A percentile compares a stretch with the other conserved stretches of the same genome.
Conservation (phyloP, 2,888 invertebrate genomes). For the Cremastinae sp. region DNA sequence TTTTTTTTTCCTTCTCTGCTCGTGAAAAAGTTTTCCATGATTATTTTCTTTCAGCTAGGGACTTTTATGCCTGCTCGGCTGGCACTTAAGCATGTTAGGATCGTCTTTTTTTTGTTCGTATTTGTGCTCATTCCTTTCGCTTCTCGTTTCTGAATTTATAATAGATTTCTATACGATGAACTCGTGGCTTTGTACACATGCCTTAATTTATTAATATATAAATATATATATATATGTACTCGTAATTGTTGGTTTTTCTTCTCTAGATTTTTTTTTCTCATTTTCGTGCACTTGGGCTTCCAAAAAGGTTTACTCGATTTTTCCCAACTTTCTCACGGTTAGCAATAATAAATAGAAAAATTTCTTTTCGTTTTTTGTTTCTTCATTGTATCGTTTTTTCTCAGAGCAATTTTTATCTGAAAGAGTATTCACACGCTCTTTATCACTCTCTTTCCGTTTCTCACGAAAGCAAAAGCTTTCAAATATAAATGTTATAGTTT, state of each 20-base stretch:
- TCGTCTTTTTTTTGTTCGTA: constrained; percentile 27
- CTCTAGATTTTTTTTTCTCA: constrained; percentile 52
- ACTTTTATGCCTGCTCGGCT: constrained; percentile 27
- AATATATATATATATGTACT: constrained; percentile 51
- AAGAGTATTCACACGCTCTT: too few species aligned
- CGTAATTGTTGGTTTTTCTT: constrained; percentile 41
- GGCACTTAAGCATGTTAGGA: constrained; percentile 50
- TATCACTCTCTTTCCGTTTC: too few species aligned
- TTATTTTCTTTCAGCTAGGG: not conserved
- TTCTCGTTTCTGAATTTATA: constrained; percentile 29
- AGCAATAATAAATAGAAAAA: too few species aligned
- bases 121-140: not conserved
- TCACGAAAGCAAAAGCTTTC: too few species aligned
- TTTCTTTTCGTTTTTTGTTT: too few species aligned
- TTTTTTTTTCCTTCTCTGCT: constrained; percentile 30
- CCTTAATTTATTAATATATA: constrained; percentile 44
- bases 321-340: not conserved
- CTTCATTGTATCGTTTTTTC: too few species aligned
- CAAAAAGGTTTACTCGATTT: not conserved
- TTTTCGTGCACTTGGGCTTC: too few species aligned
- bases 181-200: constrained; percentile 53
- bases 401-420: too few species aligned
- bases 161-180: constrained; percentile 35
- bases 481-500: too few species aligned
- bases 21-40: constrained; percentile 36